Base-by-base conservation (phyloP, 2,797 vertebrate genomes). In the Enteromius thamalakanensis region DNA sequence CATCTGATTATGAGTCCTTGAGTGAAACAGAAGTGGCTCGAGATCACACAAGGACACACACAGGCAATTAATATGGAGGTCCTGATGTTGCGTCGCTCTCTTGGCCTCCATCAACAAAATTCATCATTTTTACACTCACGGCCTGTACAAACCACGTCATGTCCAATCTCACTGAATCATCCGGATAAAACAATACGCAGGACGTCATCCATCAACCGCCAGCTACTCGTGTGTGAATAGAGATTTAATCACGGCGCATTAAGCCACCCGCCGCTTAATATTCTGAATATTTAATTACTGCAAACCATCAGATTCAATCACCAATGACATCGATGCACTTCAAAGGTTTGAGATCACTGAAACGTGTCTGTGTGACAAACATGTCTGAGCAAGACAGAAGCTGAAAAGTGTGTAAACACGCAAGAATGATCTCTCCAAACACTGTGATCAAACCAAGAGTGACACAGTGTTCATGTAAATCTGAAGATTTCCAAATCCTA, bases 241-340 rank as follows among this genome's bases (percentile, higher is more conserved):
- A n/a, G 0, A 40, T 58, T 76, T 58, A 9, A 76, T 76, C 53
- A 58, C 2, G 12, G 15, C 1, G 32, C 72, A 75, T 75, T 55
- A 58, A 58, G 12, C 32, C 72, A 58, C 12, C 32, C 40, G 51
- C 51, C n/a, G 21, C 51, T 76, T 76, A 76, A 76, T 58, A 76
- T 76, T 58, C 72, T 0, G 51, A 76, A 76, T 58, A 58, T 76
- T 58, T 58, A 26, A 76, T 58, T 23, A 58, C 21, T 10, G 72
- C 72, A 76, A 76, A 58, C 11, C 72, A 76, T 76, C 51, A 76
- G 72, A 76, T 76, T 76, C 53, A 58, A 76, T 76, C 51, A 76
- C 21, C 15, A 23, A 58, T 58, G 51, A 76, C 72, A 7, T 23
- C 0, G 12, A 40, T 40, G 51, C 51, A 76, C 72, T 58, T 76